Evolutionary conservation across 2,888 invertebrate species (phyloP), one percentile per base, ranked within the genome.

Genomic region (Oscheius onirici): DNA sequence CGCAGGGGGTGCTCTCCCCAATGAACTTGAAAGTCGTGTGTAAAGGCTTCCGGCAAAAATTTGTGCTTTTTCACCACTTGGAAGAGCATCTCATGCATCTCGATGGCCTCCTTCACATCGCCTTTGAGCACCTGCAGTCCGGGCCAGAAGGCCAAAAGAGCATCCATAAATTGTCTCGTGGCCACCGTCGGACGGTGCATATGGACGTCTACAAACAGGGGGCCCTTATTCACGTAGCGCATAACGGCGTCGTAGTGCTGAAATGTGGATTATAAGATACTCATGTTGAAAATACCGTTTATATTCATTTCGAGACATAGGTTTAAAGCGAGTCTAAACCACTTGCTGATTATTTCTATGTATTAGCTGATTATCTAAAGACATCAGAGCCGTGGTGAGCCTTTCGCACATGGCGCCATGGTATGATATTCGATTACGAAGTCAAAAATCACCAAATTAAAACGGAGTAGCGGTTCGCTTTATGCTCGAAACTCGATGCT

Each of bases 61-160:
- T 34, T 96, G 89, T 99, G 97, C 85, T 95, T 91, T 89, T 96
- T 94, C 92, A 96, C 95, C 15, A 99, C 95, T 90, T 97, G 97
- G 89, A 95, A 96, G 1, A 99, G 91, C 95, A 97, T 96, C 89
- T 97, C 97, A 88, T 97, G 97, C 0, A 95, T 96, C 90, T 97
- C 96, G n/a, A 99, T 95, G 0, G 97, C 97, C 10, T 96, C 94
- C 85, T 94, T 93, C 13, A 99, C 92, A 88, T 99, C 97, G 0
- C 97, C 97, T 84, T 92, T 92, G 54, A 92, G 87, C 3, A 92
- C 92, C 72, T 82, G 82, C 17, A 99, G 90, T 0, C 97, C 97
- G 0, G 97, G 97, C 97, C 97, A 99, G 89, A 99, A 99, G 5
- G 97, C 97, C 55, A 96, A 90, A 73, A 99, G 89, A 0, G 97